Evolutionary conservation across 1,140 invertebrate species (phyloP), one percentile per base, ranked within the genome.

Genomic region (Macrotrachela quadricornifera): DNA sequence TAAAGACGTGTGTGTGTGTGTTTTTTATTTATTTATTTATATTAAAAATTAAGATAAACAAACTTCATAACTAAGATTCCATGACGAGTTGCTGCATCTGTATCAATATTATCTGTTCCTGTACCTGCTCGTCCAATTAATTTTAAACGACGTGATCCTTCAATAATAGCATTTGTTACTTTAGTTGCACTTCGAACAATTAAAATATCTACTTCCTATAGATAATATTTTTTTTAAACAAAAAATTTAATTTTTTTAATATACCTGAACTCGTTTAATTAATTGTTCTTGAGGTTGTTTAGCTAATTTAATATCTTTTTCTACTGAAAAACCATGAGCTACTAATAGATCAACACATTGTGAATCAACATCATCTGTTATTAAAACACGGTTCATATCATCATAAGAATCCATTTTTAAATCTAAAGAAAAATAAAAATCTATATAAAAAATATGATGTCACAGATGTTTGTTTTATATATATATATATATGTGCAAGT

Each of bases 51-150:
- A 15, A 16, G 21, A 14, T 30, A 13, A 30, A 71, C 77, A 77
- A 77, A 92, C 87, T 97, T 96, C 62, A 96, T 79, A 21, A 97
- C 91, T 55, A 90, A 74, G 56, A 95, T 76, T 58, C 86, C 85
- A 56, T 79, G 76, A 50, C 75, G 70, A 1, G 82, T 88, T 9
- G 91, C 90, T 43, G 83, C 80, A 40, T 75, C 67, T 43, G 85
- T 77, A 70, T 96, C 88, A 60, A 97, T 92, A 70, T 96, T 97
- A 68, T 97, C 91, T 0, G 95, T 85, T 14, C 91, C 92, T 21
- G 86, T 91, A 12, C 92, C 91, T 37, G 91, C 92, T 51, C 92
- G 76, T 6, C 86, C 91, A 45, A 97, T 73, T 12, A 76, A 79
- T 37, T 83, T 83, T 14, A 97, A 70, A 0, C 73, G 60, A 38